A percentile compares a stretch with the other conserved stretches of the same genome.
phyloP scores from a whole-genome alignment of 2,888 invertebrate genomes.

The Agriopis marginaria region DNA sequence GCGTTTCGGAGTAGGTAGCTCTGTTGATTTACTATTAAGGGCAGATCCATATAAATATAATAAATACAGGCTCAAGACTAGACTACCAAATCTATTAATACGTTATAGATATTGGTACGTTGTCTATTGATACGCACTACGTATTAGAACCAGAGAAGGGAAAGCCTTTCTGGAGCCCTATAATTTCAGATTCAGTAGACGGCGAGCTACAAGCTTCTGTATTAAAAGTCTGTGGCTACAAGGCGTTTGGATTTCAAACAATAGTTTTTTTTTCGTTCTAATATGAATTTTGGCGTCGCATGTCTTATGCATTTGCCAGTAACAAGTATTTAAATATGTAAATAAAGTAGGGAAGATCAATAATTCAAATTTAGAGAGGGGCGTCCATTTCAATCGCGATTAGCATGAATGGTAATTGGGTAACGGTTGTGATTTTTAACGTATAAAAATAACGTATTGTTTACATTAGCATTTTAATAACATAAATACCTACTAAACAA shows the following conservation, averaged over 20 bases:
- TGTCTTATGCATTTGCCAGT: too few species aligned
- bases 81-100: too few species aligned
- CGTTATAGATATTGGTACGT: too few species aligned
- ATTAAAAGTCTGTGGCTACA: too few species aligned
- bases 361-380: constrained; percentile 30
- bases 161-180: too few species aligned
- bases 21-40: not conserved
- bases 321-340: not conserved
- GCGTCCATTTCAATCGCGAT: constrained; percentile 14
- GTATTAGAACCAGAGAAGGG: too few species aligned
- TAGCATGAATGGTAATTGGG: constrained; percentile 19
- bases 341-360: constrained; percentile 15
- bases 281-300: too few species aligned
- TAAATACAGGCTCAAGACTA: too few species aligned
- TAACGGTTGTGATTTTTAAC: constrained; percentile 33
- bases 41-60: not conserved
- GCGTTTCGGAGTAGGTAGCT: not conserved
- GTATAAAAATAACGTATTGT: constrained; percentile 15
- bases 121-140: too few species aligned
- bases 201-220: too few species aligned
- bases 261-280: not conserved
- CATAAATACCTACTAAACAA: too few species aligned
- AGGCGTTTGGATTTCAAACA: constrained; percentile 3
- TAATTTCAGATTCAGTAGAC: too few species aligned
- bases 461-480: constrained; percentile 10